phyloP scores from a whole-genome alignment of 2,113 vertebrate species.

The Tylochromis polylepis region DNA sequence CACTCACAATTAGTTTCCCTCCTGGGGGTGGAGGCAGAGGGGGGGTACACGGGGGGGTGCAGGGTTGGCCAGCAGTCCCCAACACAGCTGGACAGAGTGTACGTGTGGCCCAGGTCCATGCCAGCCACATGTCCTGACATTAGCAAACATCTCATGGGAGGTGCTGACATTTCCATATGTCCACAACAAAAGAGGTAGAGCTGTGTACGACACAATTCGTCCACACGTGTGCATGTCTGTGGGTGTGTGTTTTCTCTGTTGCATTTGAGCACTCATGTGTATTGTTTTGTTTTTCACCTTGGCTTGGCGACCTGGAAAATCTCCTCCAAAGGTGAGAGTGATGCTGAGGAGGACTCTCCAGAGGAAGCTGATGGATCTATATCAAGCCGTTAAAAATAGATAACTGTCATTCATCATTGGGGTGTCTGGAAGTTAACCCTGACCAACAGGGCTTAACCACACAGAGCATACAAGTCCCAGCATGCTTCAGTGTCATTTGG shows the following conservation, averaged over 20 bases:
- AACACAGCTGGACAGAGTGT: slow-evolving; percentile 59
- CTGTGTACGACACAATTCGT: not conserved
- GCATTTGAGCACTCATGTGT: slow-evolving; percentile 15
- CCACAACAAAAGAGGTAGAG: slow-evolving; percentile 21
- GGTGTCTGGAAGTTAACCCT: slow-evolving; percentile 55
- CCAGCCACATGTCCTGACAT: slow-evolving; percentile 68
- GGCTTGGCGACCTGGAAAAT: slow-evolving; percentile 67
- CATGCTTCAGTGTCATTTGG: slow-evolving; percentile 62
- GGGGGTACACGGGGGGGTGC: slow-evolving; percentile 1
- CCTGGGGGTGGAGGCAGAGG: slow-evolving; percentile 27
- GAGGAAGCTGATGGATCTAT: slow-evolving; percentile 58
- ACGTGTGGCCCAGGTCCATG: slow-evolving; percentile 39
- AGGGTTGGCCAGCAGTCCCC: slow-evolving; percentile 26
- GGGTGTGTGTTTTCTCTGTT: not conserved
- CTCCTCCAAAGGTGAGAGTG: slow-evolving; percentile 44
- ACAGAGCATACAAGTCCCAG: slow-evolving; percentile 57
- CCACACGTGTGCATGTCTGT: not conserved
- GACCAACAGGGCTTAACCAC: slow-evolving; percentile 41
- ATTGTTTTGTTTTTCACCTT: slow-evolving; percentile 65
- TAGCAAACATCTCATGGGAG: slow-evolving; percentile 53
- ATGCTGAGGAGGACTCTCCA: slow-evolving; percentile 12
- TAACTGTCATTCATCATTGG: slow-evolving; percentile 66
- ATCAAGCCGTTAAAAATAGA: slow-evolving; percentile 63
- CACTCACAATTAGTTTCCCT: slow-evolving; percentile 74
- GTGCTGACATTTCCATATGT: slow-evolving; percentile 62